Evolutionary conservation across 2,888 invertebrate genomes (phyloP), one percentile per base, ranked within the genome.

Genomic region (Gibbula magus): DNA sequence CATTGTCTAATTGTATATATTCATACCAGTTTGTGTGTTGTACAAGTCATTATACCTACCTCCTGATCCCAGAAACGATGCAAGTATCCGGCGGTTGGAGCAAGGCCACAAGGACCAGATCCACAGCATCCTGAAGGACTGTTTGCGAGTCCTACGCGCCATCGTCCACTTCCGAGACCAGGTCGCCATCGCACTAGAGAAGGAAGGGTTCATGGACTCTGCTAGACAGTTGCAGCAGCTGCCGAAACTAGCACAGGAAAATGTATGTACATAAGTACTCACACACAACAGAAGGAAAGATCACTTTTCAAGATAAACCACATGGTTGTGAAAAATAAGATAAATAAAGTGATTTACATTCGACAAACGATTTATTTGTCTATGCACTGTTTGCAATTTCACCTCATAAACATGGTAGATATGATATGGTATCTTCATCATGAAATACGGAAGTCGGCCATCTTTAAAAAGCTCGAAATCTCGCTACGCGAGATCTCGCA

Each of bases 131-230:
- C 85, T 85, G 79, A 85, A 84, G 54, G 86, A 88, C 74, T 84
- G 81, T 0, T 22, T 88, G 5, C 78, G 86, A 25, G 85, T 88
- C 70, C 82, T 86, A 16, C 79, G 86, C 2, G 86, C 85, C 2
- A 85, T 88, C 75, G 79, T 86, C 78, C 88, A 87, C 76, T 86
- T 87, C 81, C 79, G 85, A 1, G 86, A 87, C 29, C 84, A 84
- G 39, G 78, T 88, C 77, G 67, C 81, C 22, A 29, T 67, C 0
- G 77, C 82, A 5, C 61, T 88, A 32, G 83, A 86, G 54, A 86
- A 87, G 73, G 86, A 88, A 45, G 84, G 80, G 25, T 82, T 86
- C 1, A 39, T 79, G 18, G 86, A 86, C 35, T 83, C 84, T 7
- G 84, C 84, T 0, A 73, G 79, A n/a, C 81, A 84, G 1, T 54